These are phyloP conservation scores for Hypanus sabinus DNA, from an alignment of 2,113 vertebrate species.

Conservation along the genomic window DNA sequence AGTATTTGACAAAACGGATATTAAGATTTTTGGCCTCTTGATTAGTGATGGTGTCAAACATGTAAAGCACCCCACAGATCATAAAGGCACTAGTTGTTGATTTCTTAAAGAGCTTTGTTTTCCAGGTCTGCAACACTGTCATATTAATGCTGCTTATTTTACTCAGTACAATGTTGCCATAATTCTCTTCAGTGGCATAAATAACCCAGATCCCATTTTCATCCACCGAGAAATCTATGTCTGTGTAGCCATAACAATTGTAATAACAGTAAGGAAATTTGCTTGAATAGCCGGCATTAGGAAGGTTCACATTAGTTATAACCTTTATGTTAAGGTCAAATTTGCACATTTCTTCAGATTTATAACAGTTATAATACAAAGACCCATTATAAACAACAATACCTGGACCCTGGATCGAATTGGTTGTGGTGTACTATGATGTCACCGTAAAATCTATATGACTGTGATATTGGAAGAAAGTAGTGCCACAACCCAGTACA, in stretches of 20 bases:
- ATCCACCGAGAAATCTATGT: constrained; percentile 48
- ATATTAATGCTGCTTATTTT: constrained; percentile 41
- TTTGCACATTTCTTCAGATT: not conserved
- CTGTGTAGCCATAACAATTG: constrained; percentile 44
- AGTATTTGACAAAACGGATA: constrained; percentile 32
- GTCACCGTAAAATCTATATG: not conserved
- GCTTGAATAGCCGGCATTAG: not conserved
- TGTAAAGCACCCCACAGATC: constrained; percentile 39
- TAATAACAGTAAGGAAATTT: constrained; percentile 51
- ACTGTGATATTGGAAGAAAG: not conserved
- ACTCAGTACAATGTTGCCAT: constrained; percentile 56
- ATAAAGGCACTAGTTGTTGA: constrained; percentile 37
- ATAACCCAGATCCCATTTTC: constrained; percentile 58
- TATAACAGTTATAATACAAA: constrained; percentile 36
- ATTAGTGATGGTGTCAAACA: constrained; percentile 35
- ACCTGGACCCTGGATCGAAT: constrained; percentile 26
- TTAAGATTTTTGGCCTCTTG: constrained; percentile 40
- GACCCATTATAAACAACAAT: constrained; percentile 16
- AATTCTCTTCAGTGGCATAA: constrained; percentile 54
- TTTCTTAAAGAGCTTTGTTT: constrained; percentile 37
- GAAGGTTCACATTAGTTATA: constrained; percentile 17
- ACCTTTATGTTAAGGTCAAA: not conserved
- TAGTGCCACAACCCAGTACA: constrained; percentile 35
- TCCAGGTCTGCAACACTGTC: constrained; percentile 35
- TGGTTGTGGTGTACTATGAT: not conserved